These are phyloP conservation scores for Tragelaphus buxtoni DNA, from an alignment of 2,113 vertebrate genomes.

Conservation along the genomic window DNA sequence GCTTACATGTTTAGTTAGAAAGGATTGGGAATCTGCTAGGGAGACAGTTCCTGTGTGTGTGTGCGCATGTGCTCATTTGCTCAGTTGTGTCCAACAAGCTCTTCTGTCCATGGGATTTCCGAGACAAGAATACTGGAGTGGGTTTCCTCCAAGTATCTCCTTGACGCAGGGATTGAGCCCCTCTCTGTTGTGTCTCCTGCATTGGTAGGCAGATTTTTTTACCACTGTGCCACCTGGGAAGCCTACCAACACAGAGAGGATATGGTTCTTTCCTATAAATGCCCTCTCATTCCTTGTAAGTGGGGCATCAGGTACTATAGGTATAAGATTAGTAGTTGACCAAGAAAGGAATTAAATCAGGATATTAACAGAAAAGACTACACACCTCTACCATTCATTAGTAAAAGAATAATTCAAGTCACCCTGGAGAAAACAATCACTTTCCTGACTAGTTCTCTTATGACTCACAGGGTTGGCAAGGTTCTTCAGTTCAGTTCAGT, in stretches of 20 bases:
- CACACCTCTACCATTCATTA: neutral
- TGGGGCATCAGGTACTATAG: neutral
- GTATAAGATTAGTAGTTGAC: neutral
- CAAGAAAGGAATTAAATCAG: neutral
- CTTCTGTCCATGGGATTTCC: neutral
- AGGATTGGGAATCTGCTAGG: neutral
- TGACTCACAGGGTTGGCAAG: neutral
- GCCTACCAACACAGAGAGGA: neutral
- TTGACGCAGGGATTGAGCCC: neutral
- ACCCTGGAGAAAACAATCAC: neutral
- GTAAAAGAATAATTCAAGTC: neutral
- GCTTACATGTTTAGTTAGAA: neutral
- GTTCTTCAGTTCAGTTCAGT: neutral
- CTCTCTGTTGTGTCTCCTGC: neutral
- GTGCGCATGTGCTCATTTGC: rapidly evolving
- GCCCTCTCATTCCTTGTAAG: neutral
- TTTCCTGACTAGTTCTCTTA: neutral
- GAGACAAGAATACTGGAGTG: neutral
- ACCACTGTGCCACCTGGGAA: neutral
- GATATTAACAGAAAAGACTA: neutral
- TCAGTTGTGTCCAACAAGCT: neutral
- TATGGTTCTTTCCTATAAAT: neutral
- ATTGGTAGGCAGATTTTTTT: neutral
- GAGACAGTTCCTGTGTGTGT: neutral
- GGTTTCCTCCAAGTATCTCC: neutral